Evolutionary conservation across 2,888 invertebrate genomes (phyloP).

Genomic region (Rhogogaster chlorosoma): DNA sequence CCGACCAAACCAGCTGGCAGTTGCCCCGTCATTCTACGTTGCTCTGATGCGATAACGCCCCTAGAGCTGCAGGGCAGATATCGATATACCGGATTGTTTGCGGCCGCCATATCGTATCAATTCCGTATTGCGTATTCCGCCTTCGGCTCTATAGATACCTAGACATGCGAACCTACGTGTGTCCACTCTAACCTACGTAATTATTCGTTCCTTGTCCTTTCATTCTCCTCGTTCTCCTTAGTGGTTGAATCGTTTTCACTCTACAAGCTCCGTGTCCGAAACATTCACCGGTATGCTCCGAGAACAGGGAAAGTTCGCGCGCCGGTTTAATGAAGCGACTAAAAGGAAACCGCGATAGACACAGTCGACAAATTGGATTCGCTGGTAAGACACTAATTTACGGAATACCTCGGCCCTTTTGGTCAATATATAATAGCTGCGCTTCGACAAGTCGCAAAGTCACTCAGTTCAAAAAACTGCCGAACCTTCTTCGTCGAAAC

Average conservation of each 20-base stretch:
- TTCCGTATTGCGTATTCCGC: slow-evolving; percentile 36
- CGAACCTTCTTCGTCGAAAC: not conserved
- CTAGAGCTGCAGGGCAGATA: slow-evolving; percentile 30
- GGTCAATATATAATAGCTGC: no score
- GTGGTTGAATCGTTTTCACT: slow-evolving; percentile 2
- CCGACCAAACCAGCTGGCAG: slow-evolving; percentile 30
- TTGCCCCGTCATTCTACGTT: slow-evolving; percentile 23
- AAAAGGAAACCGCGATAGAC: slow-evolving; percentile 7
- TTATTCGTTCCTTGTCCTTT: slow-evolving; percentile 7
- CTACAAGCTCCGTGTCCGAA: not conserved
- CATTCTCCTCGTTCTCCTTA: not conserved
- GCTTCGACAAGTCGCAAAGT: not conserved
- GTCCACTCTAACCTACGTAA: not conserved
- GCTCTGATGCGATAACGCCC: slow-evolving; percentile 25
- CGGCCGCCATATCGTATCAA: slow-evolving; percentile 17
- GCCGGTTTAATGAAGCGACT: not conserved
- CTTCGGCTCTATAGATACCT: not conserved
- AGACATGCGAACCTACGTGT: not conserved
- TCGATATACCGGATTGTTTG: slow-evolving; percentile 36
- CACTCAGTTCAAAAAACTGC: no score
- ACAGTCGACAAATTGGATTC: not conserved
- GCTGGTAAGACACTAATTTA: not conserved
- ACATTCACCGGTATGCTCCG: not conserved
- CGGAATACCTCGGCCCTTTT: not conserved
- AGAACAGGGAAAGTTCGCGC: not conserved